Evolutionary conservation across 2,888 invertebrate genomes (phyloP).

Genomic region (Ectemnius cavifrons): DNA sequence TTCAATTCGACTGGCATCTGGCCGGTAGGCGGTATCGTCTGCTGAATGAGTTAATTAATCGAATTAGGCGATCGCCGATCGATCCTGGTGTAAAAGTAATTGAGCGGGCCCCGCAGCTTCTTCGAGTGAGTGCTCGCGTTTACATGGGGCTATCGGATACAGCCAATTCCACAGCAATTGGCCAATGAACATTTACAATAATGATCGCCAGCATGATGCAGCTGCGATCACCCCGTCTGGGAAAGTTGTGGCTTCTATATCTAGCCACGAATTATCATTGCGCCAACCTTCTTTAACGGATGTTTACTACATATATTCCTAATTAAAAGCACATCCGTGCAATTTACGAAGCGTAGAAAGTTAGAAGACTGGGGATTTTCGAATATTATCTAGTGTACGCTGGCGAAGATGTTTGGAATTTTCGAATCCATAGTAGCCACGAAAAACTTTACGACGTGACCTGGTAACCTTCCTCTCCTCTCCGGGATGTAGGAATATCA

Average conservation of each 20-base stretch:
- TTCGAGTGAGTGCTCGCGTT: conserved; percentile 38
- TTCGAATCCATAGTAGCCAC: not conserved
- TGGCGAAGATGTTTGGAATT: not conserved
- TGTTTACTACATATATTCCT: not conserved
- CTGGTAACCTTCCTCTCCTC: conserved; percentile 13
- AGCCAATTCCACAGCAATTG: conserved; percentile 64
- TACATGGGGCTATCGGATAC: conserved; percentile 43
- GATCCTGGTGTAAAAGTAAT: conserved; percentile 64
- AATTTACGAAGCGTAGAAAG: conserved; percentile 30
- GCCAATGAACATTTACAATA: conserved; percentile 64
- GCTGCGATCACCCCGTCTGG: conserved; percentile 32
- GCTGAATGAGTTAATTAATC: conserved; percentile 74
- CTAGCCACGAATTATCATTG: not conserved
- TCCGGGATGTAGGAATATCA: conserved; percentile 28
- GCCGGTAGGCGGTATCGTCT: conserved; percentile 61
- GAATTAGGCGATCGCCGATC: conserved; percentile 72
- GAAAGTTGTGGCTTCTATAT: not conserved
- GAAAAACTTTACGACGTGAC: conserved; percentile 37
- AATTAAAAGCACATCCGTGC: not conserved
- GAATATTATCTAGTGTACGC: not conserved
- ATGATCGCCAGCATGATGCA: conserved; percentile 42
- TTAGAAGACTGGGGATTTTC: conserved; percentile 36
- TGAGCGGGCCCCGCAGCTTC: conserved; percentile 36
- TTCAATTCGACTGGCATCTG: not conserved
- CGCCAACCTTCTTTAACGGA: not conserved